phyloP scores from a whole-genome alignment of 23 tunicate species.

The Clavelina lepadiformis region DNA sequence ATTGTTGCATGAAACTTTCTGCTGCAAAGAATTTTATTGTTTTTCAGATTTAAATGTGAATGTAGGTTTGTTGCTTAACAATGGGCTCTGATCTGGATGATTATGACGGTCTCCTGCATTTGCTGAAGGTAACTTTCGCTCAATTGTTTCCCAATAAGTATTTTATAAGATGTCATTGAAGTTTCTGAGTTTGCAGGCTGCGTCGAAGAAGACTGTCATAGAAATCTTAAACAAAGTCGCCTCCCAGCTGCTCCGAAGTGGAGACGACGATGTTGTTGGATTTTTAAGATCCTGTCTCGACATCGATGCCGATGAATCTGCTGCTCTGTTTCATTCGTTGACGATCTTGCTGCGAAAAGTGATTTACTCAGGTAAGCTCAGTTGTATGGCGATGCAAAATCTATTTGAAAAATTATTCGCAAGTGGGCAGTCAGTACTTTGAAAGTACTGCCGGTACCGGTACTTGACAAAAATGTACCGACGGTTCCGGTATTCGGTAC shows the following conservation, averaged over 20 bases:
- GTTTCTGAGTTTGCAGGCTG: slow-evolving; percentile 17
- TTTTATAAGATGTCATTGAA: no score
- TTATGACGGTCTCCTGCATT: slow-evolving; percentile 13
- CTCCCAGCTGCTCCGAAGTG: not conserved
- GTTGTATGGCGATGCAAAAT: no score
- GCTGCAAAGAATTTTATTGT: no score
- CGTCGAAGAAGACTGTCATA: slow-evolving; percentile 6
- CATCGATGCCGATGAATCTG: not conserved
- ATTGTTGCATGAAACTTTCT: no score
- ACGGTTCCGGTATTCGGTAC: no score
- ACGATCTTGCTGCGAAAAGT: slow-evolving; percentile 1
- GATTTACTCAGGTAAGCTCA: slow-evolving; percentile 2
- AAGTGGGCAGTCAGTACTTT: no score
- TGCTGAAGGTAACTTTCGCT: slow-evolving; percentile 23
- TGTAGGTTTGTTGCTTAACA: not conserved
- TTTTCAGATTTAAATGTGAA: no score
- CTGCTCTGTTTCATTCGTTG: not conserved
- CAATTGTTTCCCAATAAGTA: no score
- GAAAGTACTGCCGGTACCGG: no score
- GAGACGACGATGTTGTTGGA: not conserved
- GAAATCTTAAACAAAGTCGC: slow-evolving; percentile 2
- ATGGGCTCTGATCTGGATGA: not conserved
- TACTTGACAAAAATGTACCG: no score
- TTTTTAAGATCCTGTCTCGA: slow-evolving; percentile 2
- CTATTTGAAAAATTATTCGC: no score